A percentile compares a stretch with the other conserved stretches of the same genome.
Conservation (phyloP, 2,113 vertebrate genomes). For the Syrmaticus mikado region DNA sequence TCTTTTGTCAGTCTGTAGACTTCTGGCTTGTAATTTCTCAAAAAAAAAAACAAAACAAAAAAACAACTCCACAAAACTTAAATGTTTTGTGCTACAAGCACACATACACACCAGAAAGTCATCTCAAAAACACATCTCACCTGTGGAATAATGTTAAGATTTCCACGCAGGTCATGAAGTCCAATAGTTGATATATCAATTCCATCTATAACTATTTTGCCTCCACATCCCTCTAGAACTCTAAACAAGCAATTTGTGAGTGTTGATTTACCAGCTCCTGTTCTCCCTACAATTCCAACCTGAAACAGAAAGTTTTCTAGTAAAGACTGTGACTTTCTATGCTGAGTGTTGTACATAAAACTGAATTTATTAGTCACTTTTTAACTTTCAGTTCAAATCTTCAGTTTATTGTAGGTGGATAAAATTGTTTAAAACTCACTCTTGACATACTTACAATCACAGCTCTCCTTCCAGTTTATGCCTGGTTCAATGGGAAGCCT, state of each 20-base stretch:
- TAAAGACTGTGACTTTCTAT: neutral
- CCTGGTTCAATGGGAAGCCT: neutral
- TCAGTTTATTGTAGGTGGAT: neutral
- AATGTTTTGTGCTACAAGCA: neutral
- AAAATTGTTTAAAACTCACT: neutral
- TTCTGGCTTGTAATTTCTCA: neutral
- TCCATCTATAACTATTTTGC: conserved; percentile 74
- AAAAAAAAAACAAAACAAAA: neutral
- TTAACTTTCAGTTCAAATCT: neutral
- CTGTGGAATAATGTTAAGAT: conserved; percentile 77
- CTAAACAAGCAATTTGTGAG: conserved; percentile 74
- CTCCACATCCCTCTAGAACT: conserved; percentile 66
- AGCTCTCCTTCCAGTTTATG: neutral
- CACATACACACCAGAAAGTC: neutral
- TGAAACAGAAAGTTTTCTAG: conserved; percentile 27
- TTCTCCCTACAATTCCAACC: conserved; percentile 75
- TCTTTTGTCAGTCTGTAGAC: neutral
- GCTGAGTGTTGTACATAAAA: neutral
- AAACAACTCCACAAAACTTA: no score
- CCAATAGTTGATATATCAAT: conserved; percentile 72
- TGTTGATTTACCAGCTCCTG: conserved; percentile 70
- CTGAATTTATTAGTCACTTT: no score
- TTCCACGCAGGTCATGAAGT: conserved; percentile 70
- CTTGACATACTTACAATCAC: neutral
- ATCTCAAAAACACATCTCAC: conserved; percentile 1